Evolutionary conservation across 1,140 invertebrate species (phyloP).

Genomic region (Babylonia areolata): DNA sequence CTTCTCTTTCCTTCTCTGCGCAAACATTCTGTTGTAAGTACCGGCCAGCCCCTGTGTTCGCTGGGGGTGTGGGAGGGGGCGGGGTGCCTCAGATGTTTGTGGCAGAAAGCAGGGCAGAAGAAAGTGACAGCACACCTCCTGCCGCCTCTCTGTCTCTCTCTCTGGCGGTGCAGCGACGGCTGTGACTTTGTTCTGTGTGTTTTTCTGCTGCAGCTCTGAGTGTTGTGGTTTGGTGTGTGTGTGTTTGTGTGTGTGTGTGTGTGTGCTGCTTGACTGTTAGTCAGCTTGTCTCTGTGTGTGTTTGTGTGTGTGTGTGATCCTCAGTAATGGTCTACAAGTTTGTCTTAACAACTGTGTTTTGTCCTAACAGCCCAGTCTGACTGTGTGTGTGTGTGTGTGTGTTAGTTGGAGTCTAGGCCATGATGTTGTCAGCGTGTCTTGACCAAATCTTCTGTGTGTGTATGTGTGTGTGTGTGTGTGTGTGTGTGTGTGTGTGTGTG

Average conservation of each 20-base stretch:
- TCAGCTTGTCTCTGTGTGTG: too few species aligned
- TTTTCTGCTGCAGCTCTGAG: not conserved
- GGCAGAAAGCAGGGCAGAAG: conserved; percentile 3
- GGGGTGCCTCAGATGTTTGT: not conserved
- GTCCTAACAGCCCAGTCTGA: not conserved
- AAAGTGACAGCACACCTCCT: not conserved
- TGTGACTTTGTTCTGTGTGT: not conserved
- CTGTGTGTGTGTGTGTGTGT: conserved; percentile 35
- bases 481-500: too few species aligned
- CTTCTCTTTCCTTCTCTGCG: conserved; percentile 75
- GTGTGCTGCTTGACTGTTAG: too few species aligned
- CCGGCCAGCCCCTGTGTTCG: not conserved
- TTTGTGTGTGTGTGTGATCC: too few species aligned
- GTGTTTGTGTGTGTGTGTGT: too few species aligned
- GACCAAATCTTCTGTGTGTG: too few species aligned
- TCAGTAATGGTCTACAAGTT: too few species aligned
- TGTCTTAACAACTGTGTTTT: too few species aligned
- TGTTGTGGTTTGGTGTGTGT: too few species aligned
- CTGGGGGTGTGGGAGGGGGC: not conserved
- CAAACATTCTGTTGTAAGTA: conserved; percentile 77
- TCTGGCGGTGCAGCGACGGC: too few species aligned
- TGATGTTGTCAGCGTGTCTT: not conserved
- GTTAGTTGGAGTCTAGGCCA: not conserved
- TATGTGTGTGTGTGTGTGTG: too few species aligned
- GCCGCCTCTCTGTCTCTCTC: too few species aligned